Percentiles rank a stretch among this genome's conserved stretches.
Conservation (phyloP, 2,113 vertebrate species). For the Nannospalax galili region DNA sequence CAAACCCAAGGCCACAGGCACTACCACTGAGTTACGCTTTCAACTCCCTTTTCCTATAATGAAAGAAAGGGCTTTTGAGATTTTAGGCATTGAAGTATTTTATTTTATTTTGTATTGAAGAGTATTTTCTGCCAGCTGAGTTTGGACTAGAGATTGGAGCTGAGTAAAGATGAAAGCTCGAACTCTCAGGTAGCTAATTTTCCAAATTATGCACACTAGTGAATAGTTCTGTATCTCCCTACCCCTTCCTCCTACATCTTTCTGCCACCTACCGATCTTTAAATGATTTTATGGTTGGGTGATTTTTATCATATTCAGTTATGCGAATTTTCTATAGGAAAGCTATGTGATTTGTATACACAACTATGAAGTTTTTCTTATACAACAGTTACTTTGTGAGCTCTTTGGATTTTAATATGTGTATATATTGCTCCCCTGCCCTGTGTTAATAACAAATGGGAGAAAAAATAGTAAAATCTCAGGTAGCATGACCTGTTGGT, state of each 20-base stretch:
- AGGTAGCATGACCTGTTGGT: neutral
- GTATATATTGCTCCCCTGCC: neutral
- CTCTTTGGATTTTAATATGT: constrained; percentile 29
- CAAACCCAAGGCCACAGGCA: neutral
- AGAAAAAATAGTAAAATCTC: constrained; percentile 35
- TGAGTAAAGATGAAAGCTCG: neutral
- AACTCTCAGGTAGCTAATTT: neutral
- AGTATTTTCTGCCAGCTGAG: neutral
- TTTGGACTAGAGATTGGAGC: neutral
- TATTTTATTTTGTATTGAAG: constrained; percentile 23
- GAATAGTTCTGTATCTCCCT: neutral
- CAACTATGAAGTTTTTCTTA: neutral
- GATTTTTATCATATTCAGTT: neutral
- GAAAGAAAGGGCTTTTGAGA: constrained; percentile 21
- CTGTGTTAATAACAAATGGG: constrained; percentile 32
- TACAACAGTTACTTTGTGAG: neutral
- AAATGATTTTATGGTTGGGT: neutral
- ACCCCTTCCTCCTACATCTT: neutral
- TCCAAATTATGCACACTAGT: constrained; percentile 30
- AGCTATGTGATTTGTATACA: constrained; percentile 8
- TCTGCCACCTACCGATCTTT: neutral
- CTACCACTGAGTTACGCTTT: neutral
- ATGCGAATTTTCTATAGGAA: neutral
- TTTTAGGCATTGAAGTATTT: constrained; percentile 7
- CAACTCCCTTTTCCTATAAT: neutral